Conservation (phyloP, 2,888 invertebrate species). For the Dolichomitus sp. region DNA sequence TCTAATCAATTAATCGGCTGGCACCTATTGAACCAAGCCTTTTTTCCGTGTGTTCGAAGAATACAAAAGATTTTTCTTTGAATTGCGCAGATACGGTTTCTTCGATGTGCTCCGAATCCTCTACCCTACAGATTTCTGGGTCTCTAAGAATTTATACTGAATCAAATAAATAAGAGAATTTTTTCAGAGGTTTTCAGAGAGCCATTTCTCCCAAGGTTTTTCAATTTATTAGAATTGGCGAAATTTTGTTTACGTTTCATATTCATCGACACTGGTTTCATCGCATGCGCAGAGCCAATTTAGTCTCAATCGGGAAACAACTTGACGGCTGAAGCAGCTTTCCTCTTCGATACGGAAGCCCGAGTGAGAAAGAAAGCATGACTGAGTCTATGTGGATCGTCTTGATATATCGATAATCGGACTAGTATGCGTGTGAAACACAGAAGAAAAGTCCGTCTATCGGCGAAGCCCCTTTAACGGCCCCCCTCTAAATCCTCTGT, state of each 20-base stretch:
- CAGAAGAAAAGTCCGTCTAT: slow-evolving; percentile 61
- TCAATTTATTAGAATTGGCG: neutral
- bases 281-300: slow-evolving; percentile 18
- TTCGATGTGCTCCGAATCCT: too few species aligned
- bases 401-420: slow-evolving; percentile 42
- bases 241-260: neutral
- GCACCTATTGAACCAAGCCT: too few species aligned
- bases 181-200: too few species aligned
- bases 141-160: too few species aligned
- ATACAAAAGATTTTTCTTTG: too few species aligned
- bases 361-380: slow-evolving; percentile 51
- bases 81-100: too few species aligned
- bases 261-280: neutral
- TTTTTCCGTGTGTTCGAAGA: too few species aligned
- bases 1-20: too few species aligned
- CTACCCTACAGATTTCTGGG: too few species aligned
- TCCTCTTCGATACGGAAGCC: slow-evolving; percentile 50
- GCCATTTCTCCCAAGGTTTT: too few species aligned
- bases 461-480: slow-evolving; percentile 55
- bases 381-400: slow-evolving; percentile 24
- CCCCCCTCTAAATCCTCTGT: slow-evolving; percentile 19
- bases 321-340: slow-evolving; percentile 9
- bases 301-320: slow-evolving; percentile 28
- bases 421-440: slow-evolving; percentile 39
- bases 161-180: too few species aligned